Evolutionary conservation across 2,113 vertebrate genomes (phyloP), one percentile per base, ranked within the genome.

Genomic region (Archocentrus centrarchus): DNA sequence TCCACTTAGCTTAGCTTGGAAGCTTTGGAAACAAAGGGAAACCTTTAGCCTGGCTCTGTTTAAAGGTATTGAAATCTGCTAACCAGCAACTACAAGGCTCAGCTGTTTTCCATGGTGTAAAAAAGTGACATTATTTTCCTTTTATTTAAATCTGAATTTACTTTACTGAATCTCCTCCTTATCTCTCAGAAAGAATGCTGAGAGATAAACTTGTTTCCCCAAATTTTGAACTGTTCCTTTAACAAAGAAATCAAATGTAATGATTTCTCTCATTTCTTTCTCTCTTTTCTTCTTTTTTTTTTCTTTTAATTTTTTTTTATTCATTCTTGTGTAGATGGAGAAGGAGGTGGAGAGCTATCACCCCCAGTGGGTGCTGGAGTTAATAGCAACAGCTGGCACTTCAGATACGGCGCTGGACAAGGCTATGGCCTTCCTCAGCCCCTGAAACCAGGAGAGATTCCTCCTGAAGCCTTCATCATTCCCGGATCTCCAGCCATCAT

Each of bases 321-420:
- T 70, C 3, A 70, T 47, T 41, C 27, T 83, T 96, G 81, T 94
- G 80, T 94, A 99, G 98, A 99, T 92, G 98, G 97, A 75, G 98
- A 99, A 73, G 98, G 97, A 0, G 97, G 97, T 0, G 98, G 98
- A 88, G 98, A 99, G 92, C 97, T 98, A 77, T 99, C 98, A 75
- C 98, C 98, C 85, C 98, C 98, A 64, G 98, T 99, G 27, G 98
- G 98, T 79, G 98, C 98, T 77, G 98, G 98, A 60, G 97, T 99
- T 93, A 97, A 99, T 95, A 98, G 98, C 95, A 99, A 99, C 96
- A 99, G 98, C 96, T 99, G 98, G 98, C 98, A 98, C 96, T 99
- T 99, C 97, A 97, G 97, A 92, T 99, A 99, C 11, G 97, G 97
- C 76, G 97, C 98, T 3, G 95, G 95, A 68, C 94, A 93, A 50